Evolutionary conservation across 2,888 invertebrate genomes (phyloP), one percentile per base, ranked within the genome.

Genomic region (Sialis lutaria): DNA sequence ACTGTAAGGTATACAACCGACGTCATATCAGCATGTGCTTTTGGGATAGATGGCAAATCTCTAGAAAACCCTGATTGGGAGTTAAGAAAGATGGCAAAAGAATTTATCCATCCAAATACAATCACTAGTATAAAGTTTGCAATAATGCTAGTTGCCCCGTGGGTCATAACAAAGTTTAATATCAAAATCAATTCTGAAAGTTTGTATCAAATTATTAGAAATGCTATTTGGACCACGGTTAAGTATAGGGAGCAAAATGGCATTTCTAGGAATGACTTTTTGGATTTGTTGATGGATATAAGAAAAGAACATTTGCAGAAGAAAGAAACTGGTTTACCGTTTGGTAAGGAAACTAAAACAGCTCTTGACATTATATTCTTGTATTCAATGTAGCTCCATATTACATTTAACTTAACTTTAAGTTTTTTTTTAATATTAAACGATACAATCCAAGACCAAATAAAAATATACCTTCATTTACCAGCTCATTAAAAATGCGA

Each of bases 241-340:
- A 22, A 22, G 6, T 42, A 35, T 6, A 33, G 47, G 4, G 35
- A 47, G 30, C 31, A 47, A 30, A 41, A 47, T 47, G 34, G 33
- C 22, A 13, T 42, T 6, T n/a, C 10, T 6, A 40, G 47, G 13
- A 42, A 47, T 31, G 47, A 47, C 35, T 47, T 42, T 42, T 30
- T 47, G n/a, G 34, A 47, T 22, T 34, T 35, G 12, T 42, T 47
- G 32, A 34, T 47, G 22, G 35, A 42, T 7, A 30, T 42, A 42
- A 42, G 31, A 42, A 42, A 42, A 22, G 10, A 42, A 2, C 22
- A 22, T 22, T 22, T 22, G 22, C 22, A 22, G 22, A 22, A 22
- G 22, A 22, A 22, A 4, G 22, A 22, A 22, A 22, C 22, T 22
- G 22, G 22, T 22, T 22, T 22, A 22, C 22, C 22, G 22, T 22